Percentiles rank a stretch among this genome's conserved stretches.
These are phyloP conservation scores for Lates calcarifer DNA, from an alignment of 2,113 vertebrate genomes.

Conservation along the genomic window DNA sequence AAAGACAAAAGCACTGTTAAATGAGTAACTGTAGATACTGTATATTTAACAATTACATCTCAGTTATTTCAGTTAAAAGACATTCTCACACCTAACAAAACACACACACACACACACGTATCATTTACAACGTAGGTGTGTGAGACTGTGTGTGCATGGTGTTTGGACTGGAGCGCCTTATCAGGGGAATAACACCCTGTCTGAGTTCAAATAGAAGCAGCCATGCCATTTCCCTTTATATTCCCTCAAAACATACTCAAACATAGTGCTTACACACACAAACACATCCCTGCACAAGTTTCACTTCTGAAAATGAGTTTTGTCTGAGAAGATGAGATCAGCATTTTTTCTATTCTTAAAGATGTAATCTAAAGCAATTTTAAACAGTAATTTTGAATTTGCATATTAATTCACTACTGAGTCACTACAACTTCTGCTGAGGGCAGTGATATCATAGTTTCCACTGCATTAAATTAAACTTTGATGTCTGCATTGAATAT, in stretches of 20 bases:
- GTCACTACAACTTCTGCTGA: conserved; percentile 54
- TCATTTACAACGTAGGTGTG: neutral
- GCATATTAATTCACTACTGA: conserved; percentile 35
- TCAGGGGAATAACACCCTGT: conserved; percentile 28
- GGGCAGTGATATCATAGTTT: conserved; percentile 46
- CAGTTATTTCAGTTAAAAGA: conserved; percentile 17
- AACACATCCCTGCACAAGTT: neutral
- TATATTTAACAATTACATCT: neutral
- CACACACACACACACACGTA: conserved; percentile 25
- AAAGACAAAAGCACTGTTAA: neutral
- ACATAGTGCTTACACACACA: neutral
- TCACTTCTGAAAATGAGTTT: neutral
- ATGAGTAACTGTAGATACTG: conserved; percentile 8
- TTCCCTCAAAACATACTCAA: neutral
- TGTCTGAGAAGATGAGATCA: conserved; percentile 16
- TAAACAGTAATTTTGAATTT: conserved; percentile 11
- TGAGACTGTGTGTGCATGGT: conserved; percentile 7
- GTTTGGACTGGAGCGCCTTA: conserved; percentile 6
- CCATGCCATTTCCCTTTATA: neutral
- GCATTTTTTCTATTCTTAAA: neutral
- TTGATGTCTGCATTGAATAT: conserved; percentile 65
- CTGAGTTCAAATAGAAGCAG: conserved; percentile 29
- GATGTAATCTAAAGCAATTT: conserved; percentile 11
- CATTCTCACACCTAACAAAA: conserved; percentile 2
- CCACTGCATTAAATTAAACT: conserved; percentile 51